Percentiles rank a stretch among this genome's conserved stretches.
phyloP scores from a whole-genome alignment of 2,113 vertebrate species.

The Pangasianodon hypophthalmus region DNA sequence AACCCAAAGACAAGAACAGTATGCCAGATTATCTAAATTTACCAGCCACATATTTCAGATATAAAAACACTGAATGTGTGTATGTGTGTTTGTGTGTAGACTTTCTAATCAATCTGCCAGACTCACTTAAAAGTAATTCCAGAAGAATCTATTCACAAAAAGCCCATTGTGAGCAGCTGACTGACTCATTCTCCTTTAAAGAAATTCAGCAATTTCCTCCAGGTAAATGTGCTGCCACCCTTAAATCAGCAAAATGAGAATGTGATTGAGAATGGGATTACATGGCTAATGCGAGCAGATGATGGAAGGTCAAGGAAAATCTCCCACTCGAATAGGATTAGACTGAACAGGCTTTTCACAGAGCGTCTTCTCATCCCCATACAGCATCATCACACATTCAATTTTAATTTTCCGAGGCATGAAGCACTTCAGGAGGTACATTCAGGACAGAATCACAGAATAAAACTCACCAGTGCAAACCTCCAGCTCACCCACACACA shows the following conservation, averaged over 20 bases:
- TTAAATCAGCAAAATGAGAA: conserved; percentile 74
- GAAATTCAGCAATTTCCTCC: conserved; percentile 56
- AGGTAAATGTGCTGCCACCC: conserved; percentile 62
- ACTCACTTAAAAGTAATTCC: background rate
- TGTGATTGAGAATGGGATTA: conserved; percentile 79
- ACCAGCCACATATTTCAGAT: background rate
- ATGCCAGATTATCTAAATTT: background rate
- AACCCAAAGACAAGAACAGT: background rate
- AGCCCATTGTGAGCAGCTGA: background rate
- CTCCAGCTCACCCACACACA: background rate
- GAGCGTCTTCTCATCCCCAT: conserved; percentile 44
- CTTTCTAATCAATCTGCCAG: background rate
- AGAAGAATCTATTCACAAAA: background rate
- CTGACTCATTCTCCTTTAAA: conserved; percentile 54
- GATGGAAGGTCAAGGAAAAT: conserved; percentile 78
- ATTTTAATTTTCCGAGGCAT: background rate
- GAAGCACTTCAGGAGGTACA: background rate
- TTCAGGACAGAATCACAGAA: background rate
- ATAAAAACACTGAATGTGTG: background rate
- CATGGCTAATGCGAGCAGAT: conserved; percentile 80
- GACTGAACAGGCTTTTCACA: conserved; percentile 55
- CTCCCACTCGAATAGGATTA: conserved; percentile 78
- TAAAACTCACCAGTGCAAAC: conserved; percentile 2
- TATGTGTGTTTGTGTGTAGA: background rate
- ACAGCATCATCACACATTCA: background rate